These are phyloP conservation scores for Macrochelys suwanniensis DNA, from an alignment of 2,797 vertebrate species.

Conservation along the genomic window DNA sequence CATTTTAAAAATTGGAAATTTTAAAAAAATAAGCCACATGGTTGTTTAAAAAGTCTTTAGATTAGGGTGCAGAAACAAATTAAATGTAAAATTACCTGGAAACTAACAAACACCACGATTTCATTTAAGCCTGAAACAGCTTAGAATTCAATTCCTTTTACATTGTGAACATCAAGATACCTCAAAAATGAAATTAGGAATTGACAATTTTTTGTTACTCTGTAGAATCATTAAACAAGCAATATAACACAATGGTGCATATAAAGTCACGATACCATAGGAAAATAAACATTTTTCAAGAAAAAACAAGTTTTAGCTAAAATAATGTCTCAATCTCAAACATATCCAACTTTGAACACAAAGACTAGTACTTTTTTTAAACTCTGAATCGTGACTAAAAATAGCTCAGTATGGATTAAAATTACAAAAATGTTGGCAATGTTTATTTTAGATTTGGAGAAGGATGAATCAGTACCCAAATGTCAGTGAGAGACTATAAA, in stretches of 20 bases:
- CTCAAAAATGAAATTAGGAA: not conserved
- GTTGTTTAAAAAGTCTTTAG: not conserved
- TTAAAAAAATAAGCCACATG: not conserved
- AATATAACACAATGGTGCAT: not conserved
- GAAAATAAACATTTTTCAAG: conserved; percentile 15
- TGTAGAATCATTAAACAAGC: conserved; percentile 23
- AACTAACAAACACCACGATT: conserved; percentile 54
- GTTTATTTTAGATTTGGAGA: not conserved
- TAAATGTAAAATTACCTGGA: conserved; percentile 15
- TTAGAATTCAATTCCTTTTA: conserved; percentile 38
- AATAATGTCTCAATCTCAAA: not conserved
- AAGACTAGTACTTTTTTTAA: not conserved
- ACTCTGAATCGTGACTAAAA: not conserved
- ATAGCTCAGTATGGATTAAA: not conserved
- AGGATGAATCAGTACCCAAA: not conserved
- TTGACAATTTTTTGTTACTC: not conserved
- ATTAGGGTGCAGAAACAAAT: not conserved
- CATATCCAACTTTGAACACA: not conserved
- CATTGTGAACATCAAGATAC: conserved; percentile 52
- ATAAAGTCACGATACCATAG: not conserved
- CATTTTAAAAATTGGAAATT: not conserved
- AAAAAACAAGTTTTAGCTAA: not conserved
- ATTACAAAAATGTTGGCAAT: not conserved
- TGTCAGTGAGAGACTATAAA: not conserved
- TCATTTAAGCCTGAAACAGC: conserved; percentile 46